phyloP scores from a whole-genome alignment of 2,888 invertebrate genomes.

The Vanessa cardui region DNA sequence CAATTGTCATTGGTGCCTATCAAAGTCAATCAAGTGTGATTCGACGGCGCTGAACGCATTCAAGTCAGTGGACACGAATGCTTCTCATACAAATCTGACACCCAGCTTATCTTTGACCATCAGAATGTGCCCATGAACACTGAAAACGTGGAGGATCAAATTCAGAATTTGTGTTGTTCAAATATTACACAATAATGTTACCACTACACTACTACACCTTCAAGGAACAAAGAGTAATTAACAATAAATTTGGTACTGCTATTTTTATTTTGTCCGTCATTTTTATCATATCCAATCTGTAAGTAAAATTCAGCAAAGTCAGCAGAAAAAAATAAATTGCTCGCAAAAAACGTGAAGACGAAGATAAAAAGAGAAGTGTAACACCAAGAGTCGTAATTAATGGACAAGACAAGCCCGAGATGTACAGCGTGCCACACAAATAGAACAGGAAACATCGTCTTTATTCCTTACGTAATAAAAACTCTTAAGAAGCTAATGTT shows the following conservation, averaged over 20 bases:
- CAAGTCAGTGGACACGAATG: slow-evolving; percentile 24
- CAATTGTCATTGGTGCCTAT: slow-evolving; percentile 28
- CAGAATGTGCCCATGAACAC: slow-evolving; percentile 6
- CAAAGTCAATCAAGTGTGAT: slow-evolving; percentile 27
- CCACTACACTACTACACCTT: too few species aligned
- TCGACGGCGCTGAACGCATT: slow-evolving; percentile 22
- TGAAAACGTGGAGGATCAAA: background rate
- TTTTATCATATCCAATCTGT: slow-evolving; percentile 55
- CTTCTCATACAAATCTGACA: slow-evolving; percentile 25
- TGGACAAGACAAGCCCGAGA: slow-evolving; percentile 48
- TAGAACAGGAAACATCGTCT: slow-evolving; percentile 13
- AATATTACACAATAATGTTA: too few species aligned
- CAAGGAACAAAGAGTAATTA: background rate
- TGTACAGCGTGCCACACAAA: slow-evolving; percentile 17
- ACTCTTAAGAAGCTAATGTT: background rate
- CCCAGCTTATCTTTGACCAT: slow-evolving; percentile 17
- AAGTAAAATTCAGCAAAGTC: slow-evolving; percentile 62
- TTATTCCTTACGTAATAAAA: slow-evolving; percentile 4
- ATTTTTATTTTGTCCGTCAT: background rate
- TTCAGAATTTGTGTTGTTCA: background rate
- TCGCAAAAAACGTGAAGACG: slow-evolving; percentile 53
- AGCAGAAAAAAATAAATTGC: slow-evolving; percentile 68
- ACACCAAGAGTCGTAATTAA: slow-evolving; percentile 68
- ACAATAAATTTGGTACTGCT: background rate
- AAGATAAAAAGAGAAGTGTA: slow-evolving; percentile 58